These are phyloP conservation scores for Spodoptera picta DNA, from an alignment of 2,888 invertebrate species.

Conservation along the genomic window DNA sequence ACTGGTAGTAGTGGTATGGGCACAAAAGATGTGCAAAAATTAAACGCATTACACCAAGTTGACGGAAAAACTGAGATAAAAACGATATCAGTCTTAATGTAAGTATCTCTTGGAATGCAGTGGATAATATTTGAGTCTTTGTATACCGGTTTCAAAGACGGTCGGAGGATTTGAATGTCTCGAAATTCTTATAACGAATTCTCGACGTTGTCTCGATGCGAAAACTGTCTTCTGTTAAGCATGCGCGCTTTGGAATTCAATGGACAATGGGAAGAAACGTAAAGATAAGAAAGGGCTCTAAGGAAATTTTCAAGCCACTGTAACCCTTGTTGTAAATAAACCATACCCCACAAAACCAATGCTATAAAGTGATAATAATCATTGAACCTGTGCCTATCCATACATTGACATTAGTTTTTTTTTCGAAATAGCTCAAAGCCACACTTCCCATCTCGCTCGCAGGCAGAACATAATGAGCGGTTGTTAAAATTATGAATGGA, in stretches of 20 bases:
- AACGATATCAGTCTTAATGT: constrained; percentile 15
- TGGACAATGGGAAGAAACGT: constrained; percentile 13
- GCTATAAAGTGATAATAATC: constrained; percentile 35
- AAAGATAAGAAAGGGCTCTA: constrained; percentile 1
- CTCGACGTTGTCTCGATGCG: constrained; percentile 33
- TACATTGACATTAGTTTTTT: constrained; percentile 51
- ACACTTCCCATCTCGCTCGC: constrained; percentile 72
- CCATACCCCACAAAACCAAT: constrained; percentile 11
- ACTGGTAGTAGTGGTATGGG: too few species aligned
- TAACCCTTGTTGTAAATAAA: constrained; percentile 2
- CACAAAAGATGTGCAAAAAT: too few species aligned
- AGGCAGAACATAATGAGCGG: constrained; percentile 81
- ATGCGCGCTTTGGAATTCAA: constrained; percentile 7
- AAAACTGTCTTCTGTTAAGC: constrained; percentile 32
- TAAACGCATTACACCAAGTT: not conserved
- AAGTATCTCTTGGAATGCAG: constrained; percentile 28
- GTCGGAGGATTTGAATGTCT: constrained; percentile 47
- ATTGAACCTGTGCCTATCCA: constrained; percentile 18
- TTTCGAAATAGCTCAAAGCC: constrained; percentile 70
- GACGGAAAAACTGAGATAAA: constrained; percentile 1
- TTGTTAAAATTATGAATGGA: constrained; percentile 87
- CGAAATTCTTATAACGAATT: constrained; percentile 46
- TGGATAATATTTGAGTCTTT: constrained; percentile 38
- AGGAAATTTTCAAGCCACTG: not conserved
- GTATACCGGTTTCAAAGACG: constrained; percentile 49